A percentile compares a stretch with the other conserved stretches of the same genome.
Evolutionary conservation across 2,113 vertebrate genomes (phyloP).

Genomic region (Xiphias gladius): DNA sequence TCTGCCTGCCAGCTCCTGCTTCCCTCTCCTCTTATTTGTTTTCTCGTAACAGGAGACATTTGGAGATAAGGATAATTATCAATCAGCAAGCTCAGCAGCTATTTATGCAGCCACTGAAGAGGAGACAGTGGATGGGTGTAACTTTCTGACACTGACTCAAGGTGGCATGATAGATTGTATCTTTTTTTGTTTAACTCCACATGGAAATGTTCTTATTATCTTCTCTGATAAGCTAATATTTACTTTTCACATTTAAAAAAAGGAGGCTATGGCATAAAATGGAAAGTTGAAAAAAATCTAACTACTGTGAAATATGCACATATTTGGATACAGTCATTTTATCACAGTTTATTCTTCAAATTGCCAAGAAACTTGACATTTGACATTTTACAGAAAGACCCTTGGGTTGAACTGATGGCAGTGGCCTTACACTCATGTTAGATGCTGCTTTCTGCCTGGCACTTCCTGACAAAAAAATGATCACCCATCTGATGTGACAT

Average conservation of each 20-base stretch:
- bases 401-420: conserved; percentile 59
- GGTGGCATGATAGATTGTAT: conserved; percentile 57
- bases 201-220: conserved; percentile 16
- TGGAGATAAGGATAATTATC: conserved; percentile 82
- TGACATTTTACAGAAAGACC: conserved; percentile 57
- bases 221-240: not conserved
- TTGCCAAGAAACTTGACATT: conserved; percentile 49
- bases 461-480: conserved; percentile 32
- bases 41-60: conserved; percentile 80
- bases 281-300: no score
- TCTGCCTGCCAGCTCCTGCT: conserved; percentile 75
- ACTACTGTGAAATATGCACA: not conserved
- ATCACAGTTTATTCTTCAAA: no score
- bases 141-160: conserved; percentile 67
- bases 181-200: conserved; percentile 40
- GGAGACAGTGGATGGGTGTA: conserved; percentile 60
- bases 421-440: conserved; percentile 26
- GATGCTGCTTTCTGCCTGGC: conserved; percentile 32
- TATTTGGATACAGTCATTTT: not conserved
- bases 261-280: not conserved
- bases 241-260: not conserved
- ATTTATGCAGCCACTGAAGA: conserved; percentile 72
- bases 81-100: conserved; percentile 79
- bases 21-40: conserved; percentile 74
- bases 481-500: conserved; percentile 65